Evolutionary conservation across 1,140 invertebrate species (phyloP), one percentile per base, ranked within the genome.

Genomic region (Hyposmocoma kahamanoa): DNA sequence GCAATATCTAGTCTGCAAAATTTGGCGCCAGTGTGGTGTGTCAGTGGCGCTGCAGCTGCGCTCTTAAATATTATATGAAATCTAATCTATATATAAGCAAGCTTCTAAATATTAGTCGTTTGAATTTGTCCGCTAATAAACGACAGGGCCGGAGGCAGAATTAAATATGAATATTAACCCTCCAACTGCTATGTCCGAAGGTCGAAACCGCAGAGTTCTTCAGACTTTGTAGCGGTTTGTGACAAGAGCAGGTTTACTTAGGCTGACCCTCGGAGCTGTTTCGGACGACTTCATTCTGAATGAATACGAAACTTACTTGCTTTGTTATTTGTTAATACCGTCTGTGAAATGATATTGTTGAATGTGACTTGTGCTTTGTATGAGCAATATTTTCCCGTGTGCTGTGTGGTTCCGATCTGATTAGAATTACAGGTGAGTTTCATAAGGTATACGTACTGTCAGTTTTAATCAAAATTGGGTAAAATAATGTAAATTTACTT

Each of bases 91-190:
- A n/a, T n/a, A n/a, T n/a, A n/a, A n/a, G n/a, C n/a, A n/a, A n/a
- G n/a, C n/a, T n/a, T n/a, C n/a, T n/a, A n/a, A n/a, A n/a, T 36
- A 72, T 68, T 64, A 56, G 59, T 56, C 68, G 52, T 67, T 69
- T 59, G 49, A 45, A 56, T 58, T 50, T 60, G 64, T 77, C 71
- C 68, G 63, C 54, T 65, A 73, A 68, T 68, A 60, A 54, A 55
- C 53, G 62, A 78, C 69, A 78, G 72, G 53, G 49, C 51, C 54
- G 34, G 42, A 47, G 8, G 32, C 15, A 50, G 70, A 80, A 81
- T 81, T 76, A 81, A 84, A 84, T 84, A 84, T 84, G 72, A 78
- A 78, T 84, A 76, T 84, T 80, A 74, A 75, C 42, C 62, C 66
- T 46, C 65, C 62, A 67, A 69, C 76, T 60, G 60, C 72, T 62